Evolutionary conservation across 2,113 vertebrate genomes (phyloP).

Genomic region (Corythoichthys haematopterus): DNA sequence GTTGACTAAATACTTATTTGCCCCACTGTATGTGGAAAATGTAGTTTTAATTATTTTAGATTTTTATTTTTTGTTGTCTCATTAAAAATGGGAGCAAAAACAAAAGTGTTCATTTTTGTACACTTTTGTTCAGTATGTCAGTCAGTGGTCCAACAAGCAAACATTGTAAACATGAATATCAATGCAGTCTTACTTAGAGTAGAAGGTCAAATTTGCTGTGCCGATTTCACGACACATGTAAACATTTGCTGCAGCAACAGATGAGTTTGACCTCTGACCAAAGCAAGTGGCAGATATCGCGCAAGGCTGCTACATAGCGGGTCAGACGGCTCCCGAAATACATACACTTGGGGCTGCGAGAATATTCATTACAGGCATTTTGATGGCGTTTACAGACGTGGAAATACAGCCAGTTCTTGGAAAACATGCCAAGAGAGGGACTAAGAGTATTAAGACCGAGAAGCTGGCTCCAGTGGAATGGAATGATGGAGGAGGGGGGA

Average conservation of each 20-base stretch:
- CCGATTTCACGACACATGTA: neutral
- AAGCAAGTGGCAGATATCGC: neutral
- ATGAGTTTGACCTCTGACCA: neutral
- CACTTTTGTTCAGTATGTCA: neutral
- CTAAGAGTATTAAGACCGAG: constrained; percentile 56
- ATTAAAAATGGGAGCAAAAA: too few relatives aligned
- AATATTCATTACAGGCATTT: constrained; percentile 62
- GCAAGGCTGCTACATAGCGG: constrained; percentile 16
- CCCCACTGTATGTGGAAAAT: too few relatives aligned
- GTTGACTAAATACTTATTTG: too few relatives aligned
- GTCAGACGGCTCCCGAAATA: constrained; percentile 51
- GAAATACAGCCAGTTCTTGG: constrained; percentile 49
- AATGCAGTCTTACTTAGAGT: neutral
- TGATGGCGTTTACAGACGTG: constrained; percentile 57
- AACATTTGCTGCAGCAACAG: neutral
- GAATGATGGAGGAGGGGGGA: constrained; percentile 18
- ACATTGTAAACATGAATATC: neutral
- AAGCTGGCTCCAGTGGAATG: constrained; percentile 45
- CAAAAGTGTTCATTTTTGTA: too few relatives aligned
- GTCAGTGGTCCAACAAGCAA: neutral
- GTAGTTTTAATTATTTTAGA: too few relatives aligned
- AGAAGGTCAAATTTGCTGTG: constrained; percentile 1
- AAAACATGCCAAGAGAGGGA: constrained; percentile 58
- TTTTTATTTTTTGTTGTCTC: too few relatives aligned
- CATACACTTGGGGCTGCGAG: constrained; percentile 34